Conservation (phyloP, 1,140 invertebrate species). For the Solen grandis region DNA sequence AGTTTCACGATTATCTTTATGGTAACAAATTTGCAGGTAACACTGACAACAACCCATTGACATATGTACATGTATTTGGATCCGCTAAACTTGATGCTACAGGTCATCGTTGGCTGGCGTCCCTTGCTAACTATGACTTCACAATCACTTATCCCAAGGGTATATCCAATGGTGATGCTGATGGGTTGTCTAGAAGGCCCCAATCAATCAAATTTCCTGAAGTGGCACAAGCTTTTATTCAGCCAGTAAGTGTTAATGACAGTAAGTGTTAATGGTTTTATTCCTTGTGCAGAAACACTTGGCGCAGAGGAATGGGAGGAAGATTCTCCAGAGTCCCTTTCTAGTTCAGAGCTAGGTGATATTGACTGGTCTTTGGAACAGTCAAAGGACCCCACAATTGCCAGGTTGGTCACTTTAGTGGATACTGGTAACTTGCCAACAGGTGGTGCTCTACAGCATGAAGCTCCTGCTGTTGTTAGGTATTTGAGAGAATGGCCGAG, state of each 20-base stretch:
- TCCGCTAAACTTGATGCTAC: slow-evolving; percentile 25
- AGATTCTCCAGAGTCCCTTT: background rate
- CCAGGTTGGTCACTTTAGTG: no score
- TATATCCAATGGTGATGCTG: slow-evolving; percentile 24
- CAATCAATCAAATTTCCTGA: background rate
- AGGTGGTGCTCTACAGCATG: no score
- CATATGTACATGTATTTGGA: slow-evolving; percentile 41
- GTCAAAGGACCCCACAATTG: no score
- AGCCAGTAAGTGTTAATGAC: no score
- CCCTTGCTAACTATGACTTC: slow-evolving; percentile 24
- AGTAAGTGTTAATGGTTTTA: background rate
- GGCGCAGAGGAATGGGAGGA: background rate
- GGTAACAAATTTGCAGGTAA: background rate
- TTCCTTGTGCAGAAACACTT: background rate
- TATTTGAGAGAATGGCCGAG: slow-evolving; percentile 22
- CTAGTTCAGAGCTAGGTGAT: background rate
- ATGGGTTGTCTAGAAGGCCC: slow-evolving; percentile 26
- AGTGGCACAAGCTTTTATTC: background rate
- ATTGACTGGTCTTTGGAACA: no score
- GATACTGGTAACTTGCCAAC: no score
- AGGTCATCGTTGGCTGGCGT: slow-evolving; percentile 35
- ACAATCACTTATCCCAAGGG: slow-evolving; percentile 23
- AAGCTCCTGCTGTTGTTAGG: no score
- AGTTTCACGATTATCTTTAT: slow-evolving; percentile 36
- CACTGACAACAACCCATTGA: slow-evolving; percentile 21